Base-by-base conservation (phyloP, 2,797 vertebrate genomes). In the Chaetodon trifasciatus region DNA sequence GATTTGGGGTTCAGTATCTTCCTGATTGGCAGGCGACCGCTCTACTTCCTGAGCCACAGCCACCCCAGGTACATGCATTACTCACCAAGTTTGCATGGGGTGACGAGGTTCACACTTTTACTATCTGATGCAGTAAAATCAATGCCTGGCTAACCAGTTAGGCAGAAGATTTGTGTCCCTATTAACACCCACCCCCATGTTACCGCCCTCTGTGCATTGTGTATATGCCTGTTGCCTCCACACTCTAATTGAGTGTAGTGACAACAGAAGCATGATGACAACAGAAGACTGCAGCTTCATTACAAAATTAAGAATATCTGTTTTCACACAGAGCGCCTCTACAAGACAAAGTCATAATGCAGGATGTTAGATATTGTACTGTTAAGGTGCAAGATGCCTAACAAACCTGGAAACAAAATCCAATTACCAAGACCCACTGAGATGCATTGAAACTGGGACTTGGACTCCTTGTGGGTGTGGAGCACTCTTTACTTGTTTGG, bases 251-350 rank as follows among this genome's bases (percentile, higher is more conserved):
- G 19, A 52, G 57, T 40, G 23, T 11, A 64, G 37, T 37, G 44
- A 32, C 28, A 32, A 32, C 28, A 28, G 28, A 28, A 28, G 28
- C 28, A 28, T 28, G 28, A 3, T 28, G 12, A 42, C 57, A 57
- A 39, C 67, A 47, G 57, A 15, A 62, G 47, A 23, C 6, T 50
- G 52, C 60, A 15, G 35, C 68, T n/a, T 69, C n/a, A 64, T 16
- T 23, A 61, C 7, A 49, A 39, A 21, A 67, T n/a, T 11, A 50
- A 21, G 1, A 1, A 66, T 4, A 50, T 56, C 15, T 65, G 8
- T 49, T 75, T 37, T 70, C 28, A 65, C 53, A 19, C 19, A 50
- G 11, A 49, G 9, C 5, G 19, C n/a, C 12, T 69, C 24, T 21
- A 23, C 35, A 44, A 42, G 6, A 32, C 24, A 17, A 23, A 13